Conservation (phyloP, 2,888 invertebrate genomes). For the Thalpophila matura region DNA sequence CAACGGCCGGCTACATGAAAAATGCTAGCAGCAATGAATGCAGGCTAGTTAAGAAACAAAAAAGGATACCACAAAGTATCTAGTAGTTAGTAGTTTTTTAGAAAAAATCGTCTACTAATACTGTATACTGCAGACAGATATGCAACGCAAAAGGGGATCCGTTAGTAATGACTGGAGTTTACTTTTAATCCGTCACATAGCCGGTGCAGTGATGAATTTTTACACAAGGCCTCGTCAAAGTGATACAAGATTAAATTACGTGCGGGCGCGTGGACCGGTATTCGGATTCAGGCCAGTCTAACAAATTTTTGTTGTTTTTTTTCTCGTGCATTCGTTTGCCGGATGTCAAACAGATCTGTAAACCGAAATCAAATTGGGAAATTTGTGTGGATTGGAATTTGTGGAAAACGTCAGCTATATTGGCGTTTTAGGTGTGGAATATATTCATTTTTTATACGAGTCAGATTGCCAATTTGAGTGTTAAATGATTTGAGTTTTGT, state of each 20-base stretch:
- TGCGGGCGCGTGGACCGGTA: slow-evolving; percentile 72
- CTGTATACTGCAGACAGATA: slow-evolving; percentile 1
- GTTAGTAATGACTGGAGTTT: slow-evolving; percentile 56
- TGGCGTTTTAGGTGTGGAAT: slow-evolving; percentile 50
- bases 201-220: slow-evolving; percentile 65
- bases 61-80: background rate
- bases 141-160: slow-evolving; percentile 23
- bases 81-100: too few relatives aligned
- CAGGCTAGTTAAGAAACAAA: slow-evolving; percentile 1
- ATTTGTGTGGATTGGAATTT: slow-evolving; percentile 76
- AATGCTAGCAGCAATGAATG: background rate
- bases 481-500: background rate
- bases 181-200: slow-evolving; percentile 63
- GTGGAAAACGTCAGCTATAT: slow-evolving; percentile 64
- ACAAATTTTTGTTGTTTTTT: slow-evolving; percentile 71
- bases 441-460: slow-evolving; percentile 45
- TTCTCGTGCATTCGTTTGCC: slow-evolving; percentile 79
- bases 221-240: slow-evolving; percentile 80
- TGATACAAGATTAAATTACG: slow-evolving; percentile 85
- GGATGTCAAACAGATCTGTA: slow-evolving; percentile 85
- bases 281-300: slow-evolving; percentile 66
- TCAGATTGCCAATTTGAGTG: slow-evolving; percentile 47
- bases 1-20: background rate
- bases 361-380: slow-evolving; percentile 82
- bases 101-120: slow-evolving; percentile 4